phyloP scores from a whole-genome alignment of 2,888 invertebrate species.

The Tridacna crocea region DNA sequence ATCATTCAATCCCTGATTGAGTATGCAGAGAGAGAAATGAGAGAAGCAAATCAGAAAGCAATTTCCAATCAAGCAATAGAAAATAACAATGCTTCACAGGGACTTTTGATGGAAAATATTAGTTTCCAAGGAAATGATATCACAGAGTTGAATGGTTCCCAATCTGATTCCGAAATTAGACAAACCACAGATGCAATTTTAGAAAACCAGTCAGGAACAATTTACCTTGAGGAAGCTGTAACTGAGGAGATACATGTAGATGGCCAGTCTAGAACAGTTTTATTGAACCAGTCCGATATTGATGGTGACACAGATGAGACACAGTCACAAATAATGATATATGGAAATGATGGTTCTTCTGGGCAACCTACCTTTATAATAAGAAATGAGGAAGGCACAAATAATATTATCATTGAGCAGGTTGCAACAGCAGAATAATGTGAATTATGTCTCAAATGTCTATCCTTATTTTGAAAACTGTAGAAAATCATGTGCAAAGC shows the following conservation, averaged over 20 bases:
- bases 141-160: neutral
- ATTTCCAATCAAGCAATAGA: neutral
- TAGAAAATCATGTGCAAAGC: no score
- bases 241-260: slow-evolving; percentile 1
- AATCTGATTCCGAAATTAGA: neutral
- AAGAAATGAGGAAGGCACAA: slow-evolving; percentile 2
- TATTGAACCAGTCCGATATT: neutral
- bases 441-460: neutral
- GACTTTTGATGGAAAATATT: slow-evolving; percentile 3
- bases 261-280: slow-evolving; percentile 7
- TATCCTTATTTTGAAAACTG: no score
- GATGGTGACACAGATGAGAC: neutral
- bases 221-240: slow-evolving; percentile 9
- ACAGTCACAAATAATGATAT: slow-evolving; percentile 11
- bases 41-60: neutral
- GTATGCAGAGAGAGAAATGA: slow-evolving; percentile 40
- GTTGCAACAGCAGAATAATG: neutral
- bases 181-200: slow-evolving; percentile 3
- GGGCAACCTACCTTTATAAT: slow-evolving; percentile 1
- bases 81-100: neutral
- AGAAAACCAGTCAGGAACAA: slow-evolving; percentile 3
- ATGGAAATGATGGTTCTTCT: neutral
- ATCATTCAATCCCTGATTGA: slow-evolving; percentile 48
- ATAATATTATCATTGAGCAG: slow-evolving; percentile 19
- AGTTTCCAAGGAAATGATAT: neutral